Conservation (phyloP, 2,888 invertebrate species). For the Lysandra coridon region DNA sequence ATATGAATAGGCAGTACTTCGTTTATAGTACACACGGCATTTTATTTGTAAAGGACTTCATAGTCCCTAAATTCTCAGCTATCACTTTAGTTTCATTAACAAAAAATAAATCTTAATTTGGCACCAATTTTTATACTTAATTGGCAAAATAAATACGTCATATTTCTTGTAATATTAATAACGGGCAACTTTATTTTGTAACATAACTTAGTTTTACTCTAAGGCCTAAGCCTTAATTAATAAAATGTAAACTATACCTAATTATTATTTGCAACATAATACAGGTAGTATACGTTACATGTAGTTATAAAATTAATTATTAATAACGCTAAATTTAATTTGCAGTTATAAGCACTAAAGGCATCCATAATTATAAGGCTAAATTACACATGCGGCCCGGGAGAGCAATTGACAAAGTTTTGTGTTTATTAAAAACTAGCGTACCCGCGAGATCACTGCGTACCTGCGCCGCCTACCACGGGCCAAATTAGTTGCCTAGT, state of each 20-base stretch:
- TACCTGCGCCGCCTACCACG: not conserved
- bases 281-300: not conserved
- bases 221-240: too few species aligned
- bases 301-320: not conserved
- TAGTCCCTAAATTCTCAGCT: too few species aligned
- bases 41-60: too few species aligned
- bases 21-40: too few species aligned
- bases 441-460: constrained; percentile 32
- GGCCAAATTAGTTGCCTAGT: not conserved
- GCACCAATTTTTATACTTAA: too few species aligned
- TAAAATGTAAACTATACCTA: not conserved
- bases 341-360: constrained; percentile 21
- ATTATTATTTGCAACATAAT: not conserved
- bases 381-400: constrained; percentile 37
- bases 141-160: too few species aligned
- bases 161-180: too few species aligned
- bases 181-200: too few species aligned
- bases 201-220: too few species aligned
- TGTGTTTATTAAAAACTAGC: constrained; percentile 28
- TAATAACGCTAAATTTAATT: not conserved
- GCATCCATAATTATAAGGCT: constrained; percentile 36
- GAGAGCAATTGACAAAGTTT: constrained; percentile 45
- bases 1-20: too few species aligned
- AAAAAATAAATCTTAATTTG: too few species aligned
- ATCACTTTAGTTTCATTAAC: too few species aligned